Percentiles rank a stretch among this genome's conserved stretches.
These are phyloP conservation scores for Falco berigora DNA, from an alignment of 2,797 vertebrate species.

Conservation along the genomic window DNA sequence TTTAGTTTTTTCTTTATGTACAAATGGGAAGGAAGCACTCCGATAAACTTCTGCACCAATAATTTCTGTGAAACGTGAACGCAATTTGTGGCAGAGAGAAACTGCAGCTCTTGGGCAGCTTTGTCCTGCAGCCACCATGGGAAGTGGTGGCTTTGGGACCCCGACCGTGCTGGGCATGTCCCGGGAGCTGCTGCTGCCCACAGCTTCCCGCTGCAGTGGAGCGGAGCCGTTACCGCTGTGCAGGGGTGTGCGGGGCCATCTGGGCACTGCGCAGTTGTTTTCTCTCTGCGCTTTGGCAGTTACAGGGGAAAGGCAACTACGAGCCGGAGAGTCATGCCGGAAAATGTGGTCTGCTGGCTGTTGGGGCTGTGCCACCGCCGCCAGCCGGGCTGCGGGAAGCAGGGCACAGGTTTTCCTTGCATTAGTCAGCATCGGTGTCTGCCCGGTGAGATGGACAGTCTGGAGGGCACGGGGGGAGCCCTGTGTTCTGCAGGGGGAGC, in stretches of 20 bases:
- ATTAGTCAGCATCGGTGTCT: accelerated
- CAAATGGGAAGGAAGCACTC: background rate
- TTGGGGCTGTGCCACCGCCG: accelerated
- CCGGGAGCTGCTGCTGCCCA: background rate
- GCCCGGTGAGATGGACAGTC: background rate
- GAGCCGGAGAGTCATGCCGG: background rate
- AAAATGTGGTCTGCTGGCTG: background rate
- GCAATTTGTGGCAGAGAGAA: background rate
- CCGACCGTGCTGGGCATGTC: accelerated
- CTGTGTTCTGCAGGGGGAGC: background rate
- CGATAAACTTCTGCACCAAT: background rate
- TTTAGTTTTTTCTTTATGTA: background rate
- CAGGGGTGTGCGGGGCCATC: accelerated
- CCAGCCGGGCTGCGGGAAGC: background rate
- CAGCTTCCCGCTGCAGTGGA: accelerated
- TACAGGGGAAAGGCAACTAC: background rate
- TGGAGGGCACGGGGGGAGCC: accelerated
- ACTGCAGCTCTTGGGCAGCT: background rate
- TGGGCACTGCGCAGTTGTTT: background rate
- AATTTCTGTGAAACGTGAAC: background rate
- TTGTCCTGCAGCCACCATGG: accelerated
- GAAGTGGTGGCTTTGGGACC: background rate
- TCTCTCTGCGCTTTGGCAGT: background rate
- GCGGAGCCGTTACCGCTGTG: background rate
- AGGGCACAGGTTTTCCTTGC: accelerated